phyloP scores from a whole-genome alignment of 2,113 vertebrate genomes.

The Phaethornis superciliosus region DNA sequence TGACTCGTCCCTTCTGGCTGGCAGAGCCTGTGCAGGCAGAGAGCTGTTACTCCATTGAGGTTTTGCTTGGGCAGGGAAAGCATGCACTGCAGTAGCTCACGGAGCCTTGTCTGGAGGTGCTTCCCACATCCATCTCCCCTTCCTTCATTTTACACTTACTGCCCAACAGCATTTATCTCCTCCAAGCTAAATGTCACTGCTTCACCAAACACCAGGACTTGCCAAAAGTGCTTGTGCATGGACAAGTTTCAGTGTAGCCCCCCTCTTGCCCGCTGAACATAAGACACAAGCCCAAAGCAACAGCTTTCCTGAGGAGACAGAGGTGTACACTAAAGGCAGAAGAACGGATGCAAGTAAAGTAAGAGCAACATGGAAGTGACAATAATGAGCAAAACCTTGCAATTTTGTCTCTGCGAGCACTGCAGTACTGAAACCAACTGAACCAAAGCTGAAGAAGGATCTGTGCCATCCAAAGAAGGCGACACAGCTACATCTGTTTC shows the following conservation, averaged over 20 bases:
- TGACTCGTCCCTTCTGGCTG: conserved; percentile 90
- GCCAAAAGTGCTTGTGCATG: rapidly evolving
- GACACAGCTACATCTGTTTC: neutral
- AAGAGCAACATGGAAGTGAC: neutral
- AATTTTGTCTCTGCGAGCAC: neutral
- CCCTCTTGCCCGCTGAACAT: too few species aligned
- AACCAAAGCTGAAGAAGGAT: neutral
- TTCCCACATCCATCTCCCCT: neutral
- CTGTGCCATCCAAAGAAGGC: neutral
- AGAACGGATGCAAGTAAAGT: neutral
- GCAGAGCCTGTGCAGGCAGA: conserved; percentile 77
- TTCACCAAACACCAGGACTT: neutral
- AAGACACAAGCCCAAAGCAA: too few species aligned
- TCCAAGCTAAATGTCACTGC: neutral
- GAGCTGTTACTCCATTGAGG: rapidly evolving
- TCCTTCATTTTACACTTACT: rapidly evolving
- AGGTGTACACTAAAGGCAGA: neutral
- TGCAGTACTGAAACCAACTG: neutral
- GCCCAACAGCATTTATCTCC: neutral
- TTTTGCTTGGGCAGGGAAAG: neutral
- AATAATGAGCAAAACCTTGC: neutral
- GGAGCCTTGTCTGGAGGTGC: neutral
- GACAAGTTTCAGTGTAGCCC: rapidly evolving
- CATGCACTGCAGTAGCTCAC: rapidly evolving
- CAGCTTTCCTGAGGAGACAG: neutral